Evolutionary conservation across 2,113 vertebrate species (phyloP), one percentile per base, ranked within the genome.

Genomic region (Bubo blakistoni): DNA sequence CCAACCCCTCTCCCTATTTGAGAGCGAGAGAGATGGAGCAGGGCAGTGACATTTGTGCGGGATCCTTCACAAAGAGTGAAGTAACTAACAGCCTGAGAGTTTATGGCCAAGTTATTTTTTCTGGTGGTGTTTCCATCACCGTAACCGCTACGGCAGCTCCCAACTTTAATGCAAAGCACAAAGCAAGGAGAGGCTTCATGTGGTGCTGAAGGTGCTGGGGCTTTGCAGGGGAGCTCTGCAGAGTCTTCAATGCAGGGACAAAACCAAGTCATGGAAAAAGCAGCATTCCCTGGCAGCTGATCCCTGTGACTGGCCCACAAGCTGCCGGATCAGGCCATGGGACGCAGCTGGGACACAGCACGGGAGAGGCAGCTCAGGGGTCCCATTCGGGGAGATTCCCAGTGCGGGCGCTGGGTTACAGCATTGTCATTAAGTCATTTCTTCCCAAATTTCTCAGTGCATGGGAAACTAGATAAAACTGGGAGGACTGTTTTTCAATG

Each of bases 51-150:
- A 16, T 81, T 66, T 36, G 21, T 54, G 78, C 1, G 1, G 42
- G 42, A 51, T 63, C 69, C n/a, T 59, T 81, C 55, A 34, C 62
- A 65, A 69, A 8, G 19, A 69, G 6, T 1, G 10, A 36, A 92
- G 62, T 20, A 65, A 78, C 58, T 52, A 74, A 73, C n/a, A 57
- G 32, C 59, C 4, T 9, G 27, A 46, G 49, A 58, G 6, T 47
- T 81, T 42, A 20, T 1, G 6, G 40, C 30, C 0, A 0, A 40
- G 5, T 42, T 51, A 0, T 65, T 87, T 62, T 26, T 71, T 38
- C 54, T 38, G 32, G 59, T 40, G 59, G 42, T 8, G 16, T 86
- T 94, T 86, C 86, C 47, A 81, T 13, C 40, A 16, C 72, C 5
- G 1, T 4, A 36, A 63, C 38, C 13, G 1, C 44, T 20, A 32